A percentile compares a stretch with the other conserved stretches of the same genome.
Evolutionary conservation across 2,888 invertebrate species (phyloP).

Genomic region (Koerneria pararmatus): DNA sequence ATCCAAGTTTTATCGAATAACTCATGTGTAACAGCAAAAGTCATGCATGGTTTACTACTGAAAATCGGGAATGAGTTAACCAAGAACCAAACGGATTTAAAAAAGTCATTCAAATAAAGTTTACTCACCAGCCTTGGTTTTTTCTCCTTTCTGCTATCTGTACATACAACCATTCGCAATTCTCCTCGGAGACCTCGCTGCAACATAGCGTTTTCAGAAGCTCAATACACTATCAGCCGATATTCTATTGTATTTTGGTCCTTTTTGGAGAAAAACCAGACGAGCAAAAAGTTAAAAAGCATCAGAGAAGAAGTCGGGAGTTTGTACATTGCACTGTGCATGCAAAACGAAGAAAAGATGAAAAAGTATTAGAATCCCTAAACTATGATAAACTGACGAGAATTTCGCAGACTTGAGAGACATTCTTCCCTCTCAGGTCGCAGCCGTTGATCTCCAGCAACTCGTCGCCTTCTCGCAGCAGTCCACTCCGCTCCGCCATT

Average conservation of each 20-base stretch:
- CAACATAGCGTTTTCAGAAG: constrained; percentile 29
- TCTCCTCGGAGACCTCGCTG: constrained; percentile 84
- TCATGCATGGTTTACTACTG: no score
- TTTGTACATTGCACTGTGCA: no score
- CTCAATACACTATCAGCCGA: neutral
- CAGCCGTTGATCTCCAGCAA: constrained; percentile 89
- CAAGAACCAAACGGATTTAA: no score
- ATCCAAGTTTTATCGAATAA: no score
- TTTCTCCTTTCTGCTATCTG: constrained; percentile 62
- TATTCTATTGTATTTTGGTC: no score
- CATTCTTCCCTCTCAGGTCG: constrained; percentile 89
- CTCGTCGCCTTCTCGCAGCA: constrained; percentile 86
- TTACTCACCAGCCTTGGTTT: constrained; percentile 39
- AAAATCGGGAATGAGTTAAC: no score
- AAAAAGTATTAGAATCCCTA: neutral
- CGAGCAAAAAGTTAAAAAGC: no score
- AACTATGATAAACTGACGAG: constrained; percentile 46
- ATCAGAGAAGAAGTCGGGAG: no score
- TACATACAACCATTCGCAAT: constrained; percentile 81
- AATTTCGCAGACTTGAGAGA: constrained; percentile 94
- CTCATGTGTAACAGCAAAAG: no score
- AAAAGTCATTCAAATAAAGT: no score
- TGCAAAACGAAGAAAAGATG: no score
- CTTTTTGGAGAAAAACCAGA: no score
- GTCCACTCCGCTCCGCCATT: constrained; percentile 85